Conservation (phyloP, 2,113 vertebrate species). For the Cariama cristata region DNA sequence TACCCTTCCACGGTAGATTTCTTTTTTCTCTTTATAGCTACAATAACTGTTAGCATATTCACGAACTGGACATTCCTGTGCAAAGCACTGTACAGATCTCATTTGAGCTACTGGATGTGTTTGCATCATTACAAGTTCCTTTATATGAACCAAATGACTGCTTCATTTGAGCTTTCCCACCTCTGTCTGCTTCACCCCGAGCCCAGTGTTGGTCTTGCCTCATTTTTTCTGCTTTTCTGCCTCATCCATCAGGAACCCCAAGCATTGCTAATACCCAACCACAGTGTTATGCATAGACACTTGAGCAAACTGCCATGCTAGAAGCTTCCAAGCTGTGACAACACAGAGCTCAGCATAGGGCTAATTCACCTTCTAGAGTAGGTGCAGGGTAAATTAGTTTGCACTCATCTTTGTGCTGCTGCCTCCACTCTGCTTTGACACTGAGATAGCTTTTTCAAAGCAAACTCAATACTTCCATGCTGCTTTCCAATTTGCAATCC, state of each 20-base stretch:
- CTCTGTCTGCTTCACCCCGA: background rate
- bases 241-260: background rate
- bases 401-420: background rate
- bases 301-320: background rate
- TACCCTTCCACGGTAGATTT: background rate
- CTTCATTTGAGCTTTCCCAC: background rate
- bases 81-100: background rate
- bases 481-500: background rate
- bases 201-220: rapidly evolving
- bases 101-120: background rate
- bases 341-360: background rate
- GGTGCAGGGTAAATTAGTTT: background rate
- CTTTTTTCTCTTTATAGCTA: background rate
- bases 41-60: background rate
- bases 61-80: background rate
- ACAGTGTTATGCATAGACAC: background rate
- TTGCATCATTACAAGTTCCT: background rate
- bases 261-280: background rate
- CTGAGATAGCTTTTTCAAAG: background rate
- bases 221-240: background rate
- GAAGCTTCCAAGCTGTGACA: background rate
- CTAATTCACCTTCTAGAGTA: background rate
- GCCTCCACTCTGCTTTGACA: background rate
- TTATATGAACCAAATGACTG: background rate
- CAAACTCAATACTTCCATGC: background rate